These are phyloP conservation scores for Petrophora chlorosata DNA, from an alignment of 2,888 invertebrate species.

Conservation along the genomic window DNA sequence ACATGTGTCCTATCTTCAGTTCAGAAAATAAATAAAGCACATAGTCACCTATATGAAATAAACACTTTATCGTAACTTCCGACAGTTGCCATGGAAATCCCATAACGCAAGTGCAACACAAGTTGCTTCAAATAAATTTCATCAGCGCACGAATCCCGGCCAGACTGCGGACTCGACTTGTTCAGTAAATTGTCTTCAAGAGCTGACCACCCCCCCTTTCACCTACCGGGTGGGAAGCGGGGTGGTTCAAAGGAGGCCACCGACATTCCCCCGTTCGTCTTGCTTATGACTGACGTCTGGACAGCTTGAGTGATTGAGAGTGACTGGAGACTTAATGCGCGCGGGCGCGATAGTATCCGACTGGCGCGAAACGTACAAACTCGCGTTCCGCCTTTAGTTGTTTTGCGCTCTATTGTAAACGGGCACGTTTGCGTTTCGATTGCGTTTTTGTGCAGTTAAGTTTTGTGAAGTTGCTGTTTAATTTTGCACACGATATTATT, in stretches of 20 bases:
- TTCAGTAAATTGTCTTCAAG: slow-evolving; percentile 82
- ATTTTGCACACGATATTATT: slow-evolving; percentile 67
- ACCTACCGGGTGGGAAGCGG: slow-evolving; percentile 54
- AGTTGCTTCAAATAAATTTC: slow-evolving; percentile 78
- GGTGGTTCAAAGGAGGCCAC: slow-evolving; percentile 65
- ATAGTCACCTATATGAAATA: slow-evolving; percentile 24
- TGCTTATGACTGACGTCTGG: slow-evolving; percentile 82
- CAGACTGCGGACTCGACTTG: slow-evolving; percentile 67
- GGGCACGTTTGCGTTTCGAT: slow-evolving; percentile 42
- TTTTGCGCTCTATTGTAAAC: slow-evolving; percentile 51
- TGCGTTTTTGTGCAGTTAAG: slow-evolving; percentile 25
- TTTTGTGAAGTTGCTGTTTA: slow-evolving; percentile 23
- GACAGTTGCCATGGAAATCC: slow-evolving; percentile 54
- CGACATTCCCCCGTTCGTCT: slow-evolving; percentile 79
- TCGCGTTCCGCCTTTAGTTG: slow-evolving; percentile 43
- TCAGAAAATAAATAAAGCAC: slow-evolving; percentile 12
- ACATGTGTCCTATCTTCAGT: slow-evolving; percentile 10
- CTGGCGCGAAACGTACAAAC: slow-evolving; percentile 47
- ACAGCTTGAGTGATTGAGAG: slow-evolving; percentile 83
- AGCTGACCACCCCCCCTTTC: slow-evolving; percentile 74
- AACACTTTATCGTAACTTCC: slow-evolving; percentile 29
- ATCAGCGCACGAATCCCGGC: slow-evolving; percentile 71
- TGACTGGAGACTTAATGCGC: slow-evolving; percentile 82
- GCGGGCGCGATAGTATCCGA: slow-evolving; percentile 62
- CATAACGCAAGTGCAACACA: slow-evolving; percentile 63